A percentile compares a stretch with the other conserved stretches of the same genome.
phyloP scores from a whole-genome alignment of 1,140 invertebrate genomes.

The Zaprionus inermis region DNA sequence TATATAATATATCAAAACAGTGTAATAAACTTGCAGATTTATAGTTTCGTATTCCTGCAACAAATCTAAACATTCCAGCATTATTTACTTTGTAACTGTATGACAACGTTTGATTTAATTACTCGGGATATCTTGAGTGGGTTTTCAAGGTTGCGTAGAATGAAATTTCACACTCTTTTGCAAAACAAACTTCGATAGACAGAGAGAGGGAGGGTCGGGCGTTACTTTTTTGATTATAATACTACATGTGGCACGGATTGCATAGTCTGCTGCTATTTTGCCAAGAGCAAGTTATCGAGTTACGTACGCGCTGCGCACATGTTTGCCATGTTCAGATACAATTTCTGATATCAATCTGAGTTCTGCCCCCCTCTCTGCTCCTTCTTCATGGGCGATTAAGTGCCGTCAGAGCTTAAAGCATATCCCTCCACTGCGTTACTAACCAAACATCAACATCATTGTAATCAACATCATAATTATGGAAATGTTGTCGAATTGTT shows the following conservation, averaged over 20 bases:
- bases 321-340: background rate
- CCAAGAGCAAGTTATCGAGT: background rate
- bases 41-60: no score
- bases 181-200: no score
- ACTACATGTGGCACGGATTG: background rate
- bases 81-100: background rate
- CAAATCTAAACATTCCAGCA: background rate
- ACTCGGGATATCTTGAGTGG: background rate
- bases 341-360: no score
- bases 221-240: no score
- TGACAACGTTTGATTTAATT: no score
- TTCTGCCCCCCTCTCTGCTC: no score
- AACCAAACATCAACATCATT: background rate
- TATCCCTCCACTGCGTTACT: constrained; percentile 19
- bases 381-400: background rate
- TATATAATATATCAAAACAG: background rate
- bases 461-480: background rate
- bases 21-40: no score
- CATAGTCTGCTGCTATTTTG: no score
- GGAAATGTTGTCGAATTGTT: constrained; percentile 15
- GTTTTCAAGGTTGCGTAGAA: background rate
- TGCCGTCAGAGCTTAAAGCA: background rate
- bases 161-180: background rate
- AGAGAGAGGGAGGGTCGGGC: no score
- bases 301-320: background rate